These are phyloP conservation scores for Antrozous pallidus DNA, from an alignment of 2,797 vertebrate genomes.

Conservation along the genomic window DNA sequence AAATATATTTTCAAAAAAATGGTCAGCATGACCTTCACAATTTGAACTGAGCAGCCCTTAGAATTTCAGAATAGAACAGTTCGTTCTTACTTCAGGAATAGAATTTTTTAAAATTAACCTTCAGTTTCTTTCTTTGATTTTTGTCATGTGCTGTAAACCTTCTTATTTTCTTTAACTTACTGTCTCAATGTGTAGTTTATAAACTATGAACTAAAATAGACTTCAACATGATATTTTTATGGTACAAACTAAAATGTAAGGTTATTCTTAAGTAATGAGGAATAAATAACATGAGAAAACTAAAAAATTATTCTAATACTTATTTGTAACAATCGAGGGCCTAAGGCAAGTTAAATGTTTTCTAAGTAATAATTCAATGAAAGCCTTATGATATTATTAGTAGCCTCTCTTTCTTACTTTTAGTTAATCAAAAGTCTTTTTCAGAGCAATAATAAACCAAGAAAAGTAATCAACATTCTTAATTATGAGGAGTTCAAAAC, in stretches of 20 bases:
- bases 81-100: background rate
- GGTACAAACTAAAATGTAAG: constrained; percentile 20
- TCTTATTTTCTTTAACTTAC: background rate
- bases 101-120: constrained; percentile 20
- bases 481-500: background rate
- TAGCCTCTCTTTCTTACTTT: background rate
- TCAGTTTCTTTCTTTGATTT: constrained; percentile 21
- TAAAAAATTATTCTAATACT: background rate
- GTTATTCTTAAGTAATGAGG: background rate
- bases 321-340: background rate
- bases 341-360: constrained; percentile 3
- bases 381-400: background rate
- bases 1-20: too few relatives aligned
- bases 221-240: constrained; percentile 10
- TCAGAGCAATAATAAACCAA: background rate
- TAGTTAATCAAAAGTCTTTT: background rate
- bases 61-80: constrained; percentile 10
- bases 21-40: background rate
- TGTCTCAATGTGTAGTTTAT: background rate
- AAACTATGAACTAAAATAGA: background rate
- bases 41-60: background rate
- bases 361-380: background rate
- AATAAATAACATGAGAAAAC: background rate
- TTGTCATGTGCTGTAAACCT: background rate
- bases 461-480: background rate